These are phyloP conservation scores for Polietes domitor DNA, from an alignment of 2,888 invertebrate species.

Conservation along the genomic window DNA sequence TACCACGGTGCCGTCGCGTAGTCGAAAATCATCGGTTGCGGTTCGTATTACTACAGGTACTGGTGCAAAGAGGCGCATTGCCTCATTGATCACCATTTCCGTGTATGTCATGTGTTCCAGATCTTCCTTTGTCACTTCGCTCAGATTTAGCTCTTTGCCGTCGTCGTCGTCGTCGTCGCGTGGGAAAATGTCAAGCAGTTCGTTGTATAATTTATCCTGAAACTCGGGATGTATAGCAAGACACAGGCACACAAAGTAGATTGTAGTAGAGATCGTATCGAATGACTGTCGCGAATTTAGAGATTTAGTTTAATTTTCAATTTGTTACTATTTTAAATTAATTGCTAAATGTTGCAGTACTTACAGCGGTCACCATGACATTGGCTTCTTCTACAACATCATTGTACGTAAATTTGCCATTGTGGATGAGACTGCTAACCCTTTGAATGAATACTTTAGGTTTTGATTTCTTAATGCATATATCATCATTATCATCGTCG, in stretches of 20 bases:
- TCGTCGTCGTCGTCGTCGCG: too few species aligned
- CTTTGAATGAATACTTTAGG: constrained; percentile 76
- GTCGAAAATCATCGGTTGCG: constrained; percentile 71
- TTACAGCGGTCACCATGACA: constrained; percentile 79
- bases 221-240: constrained; percentile 77
- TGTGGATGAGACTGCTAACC: constrained; percentile 74
- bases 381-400: constrained; percentile 79
- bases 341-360: constrained; percentile 58
- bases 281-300: constrained; percentile 72
- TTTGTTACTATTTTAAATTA: too few species aligned
- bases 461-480: constrained; percentile 71
- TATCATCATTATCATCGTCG: constrained; percentile 26
- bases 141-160: too few species aligned
- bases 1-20: constrained; percentile 73
- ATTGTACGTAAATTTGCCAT: constrained; percentile 76
- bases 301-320: too few species aligned
- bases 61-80: constrained; percentile 78
- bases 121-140: constrained; percentile 71
- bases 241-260: constrained; percentile 77
- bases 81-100: constrained; percentile 78
- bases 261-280: constrained; percentile 78
- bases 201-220: constrained; percentile 75
- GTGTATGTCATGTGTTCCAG: constrained; percentile 75
- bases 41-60: constrained; percentile 77
- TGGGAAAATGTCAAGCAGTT: constrained; percentile 72